These are phyloP conservation scores for Pipistrellus nathusii DNA, from an alignment of 2,797 vertebrate genomes.

Conservation along the genomic window DNA sequence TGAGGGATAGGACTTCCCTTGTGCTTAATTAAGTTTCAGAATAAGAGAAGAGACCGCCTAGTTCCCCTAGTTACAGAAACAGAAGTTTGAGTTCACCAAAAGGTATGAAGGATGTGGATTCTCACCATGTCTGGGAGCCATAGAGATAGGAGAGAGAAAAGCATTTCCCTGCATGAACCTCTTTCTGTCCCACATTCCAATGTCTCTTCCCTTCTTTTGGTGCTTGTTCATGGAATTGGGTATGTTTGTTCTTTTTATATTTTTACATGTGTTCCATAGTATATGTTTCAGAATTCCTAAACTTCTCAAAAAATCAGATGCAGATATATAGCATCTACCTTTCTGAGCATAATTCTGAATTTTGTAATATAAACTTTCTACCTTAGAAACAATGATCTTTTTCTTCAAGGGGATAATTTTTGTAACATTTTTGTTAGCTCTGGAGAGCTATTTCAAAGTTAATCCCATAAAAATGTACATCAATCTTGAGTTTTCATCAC, in stretches of 20 bases:
- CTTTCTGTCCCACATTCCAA: not conserved
- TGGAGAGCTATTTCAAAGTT: not conserved
- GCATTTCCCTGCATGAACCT: not conserved
- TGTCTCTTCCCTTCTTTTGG: not conserved
- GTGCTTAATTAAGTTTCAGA: not conserved
- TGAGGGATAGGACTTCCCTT: not conserved
- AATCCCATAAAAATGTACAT: not conserved
- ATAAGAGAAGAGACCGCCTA: not conserved
- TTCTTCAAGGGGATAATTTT: not conserved
- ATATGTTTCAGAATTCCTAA: not conserved
- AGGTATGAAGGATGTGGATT: not conserved
- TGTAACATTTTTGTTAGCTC: not conserved
- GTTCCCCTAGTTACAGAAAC: not conserved
- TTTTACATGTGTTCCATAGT: not conserved
- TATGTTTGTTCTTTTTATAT: not conserved
- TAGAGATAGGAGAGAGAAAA: no score
- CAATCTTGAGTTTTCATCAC: not conserved
- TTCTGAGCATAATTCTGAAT: not conserved
- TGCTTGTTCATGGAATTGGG: not conserved
- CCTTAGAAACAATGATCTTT: not conserved
- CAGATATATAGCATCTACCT: not conserved
- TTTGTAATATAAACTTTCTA: not conserved
- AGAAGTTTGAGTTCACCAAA: not conserved
- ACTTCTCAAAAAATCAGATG: slow-evolving; percentile 1
- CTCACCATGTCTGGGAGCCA: not conserved